Conservation (phyloP, 2,888 invertebrate genomes). For the Saturnia japonica region DNA sequence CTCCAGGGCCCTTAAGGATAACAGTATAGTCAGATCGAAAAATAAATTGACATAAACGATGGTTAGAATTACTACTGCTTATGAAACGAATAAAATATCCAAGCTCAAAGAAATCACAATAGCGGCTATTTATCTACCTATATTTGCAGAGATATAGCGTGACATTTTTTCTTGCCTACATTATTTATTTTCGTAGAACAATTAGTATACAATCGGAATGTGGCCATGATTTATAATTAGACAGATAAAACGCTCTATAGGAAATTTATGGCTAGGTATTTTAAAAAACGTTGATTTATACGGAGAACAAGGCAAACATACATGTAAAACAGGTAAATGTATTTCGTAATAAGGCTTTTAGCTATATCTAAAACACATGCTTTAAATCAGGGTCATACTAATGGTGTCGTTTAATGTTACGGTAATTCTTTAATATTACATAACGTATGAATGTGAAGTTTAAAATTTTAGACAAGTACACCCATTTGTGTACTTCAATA, state of each 20-base stretch:
- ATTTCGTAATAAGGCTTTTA: slow-evolving; percentile 11
- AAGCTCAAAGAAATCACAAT: neutral
- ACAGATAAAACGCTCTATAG: neutral
- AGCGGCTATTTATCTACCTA: neutral
- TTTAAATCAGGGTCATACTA: slow-evolving; percentile 11
- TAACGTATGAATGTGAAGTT: neutral
- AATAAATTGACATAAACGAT: too few species aligned
- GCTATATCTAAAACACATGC: slow-evolving; percentile 12
- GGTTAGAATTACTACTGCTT: too few species aligned
- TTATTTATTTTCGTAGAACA: neutral
- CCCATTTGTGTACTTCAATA: neutral
- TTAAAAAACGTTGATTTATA: neutral
- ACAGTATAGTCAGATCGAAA: too few species aligned
- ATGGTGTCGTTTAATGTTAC: slow-evolving; percentile 9
- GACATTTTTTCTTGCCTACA: neutral
- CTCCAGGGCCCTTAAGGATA: too few species aligned
- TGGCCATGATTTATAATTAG: neutral
- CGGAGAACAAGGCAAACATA: neutral
- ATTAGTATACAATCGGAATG: neutral
- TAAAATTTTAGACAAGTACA: neutral
- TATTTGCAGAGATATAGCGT: neutral
- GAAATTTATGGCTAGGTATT: neutral
- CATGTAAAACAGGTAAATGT: slow-evolving; percentile 9
- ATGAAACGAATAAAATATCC: neutral
- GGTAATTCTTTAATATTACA: slow-evolving; percentile 1